A percentile compares a stretch with the other conserved stretches of the same genome.
These are phyloP conservation scores for Sisor rabdophorus DNA, from an alignment of 2,113 vertebrate species.

Conservation along the genomic window DNA sequence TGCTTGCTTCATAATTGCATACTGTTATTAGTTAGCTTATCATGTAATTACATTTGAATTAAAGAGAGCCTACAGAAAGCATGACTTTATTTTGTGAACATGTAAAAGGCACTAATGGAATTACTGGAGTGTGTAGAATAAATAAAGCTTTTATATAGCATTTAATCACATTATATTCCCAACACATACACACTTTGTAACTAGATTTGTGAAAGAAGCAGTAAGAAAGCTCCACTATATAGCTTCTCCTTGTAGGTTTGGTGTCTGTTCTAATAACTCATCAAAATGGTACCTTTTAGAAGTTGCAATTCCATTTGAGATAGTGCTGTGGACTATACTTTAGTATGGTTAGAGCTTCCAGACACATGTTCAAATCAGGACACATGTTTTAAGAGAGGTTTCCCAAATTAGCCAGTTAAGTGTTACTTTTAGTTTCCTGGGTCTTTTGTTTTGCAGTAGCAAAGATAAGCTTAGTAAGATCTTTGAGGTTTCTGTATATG, in stretches of 20 bases:
- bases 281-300: background rate
- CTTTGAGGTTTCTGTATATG: constrained; percentile 30
- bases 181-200: background rate
- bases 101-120: background rate
- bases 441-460: constrained; percentile 7
- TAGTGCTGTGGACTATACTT: background rate
- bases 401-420: background rate
- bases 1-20: too few relatives aligned
- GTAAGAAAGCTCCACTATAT: background rate
- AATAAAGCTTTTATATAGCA: background rate
- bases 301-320: background rate
- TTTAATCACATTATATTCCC: background rate
- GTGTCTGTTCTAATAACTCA: background rate
- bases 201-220: background rate
- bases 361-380: background rate
- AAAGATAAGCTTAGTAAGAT: constrained; percentile 17
- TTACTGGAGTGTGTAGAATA: background rate
- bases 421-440: background rate
- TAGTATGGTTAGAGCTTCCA: background rate
- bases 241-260: background rate
- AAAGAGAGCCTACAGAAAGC: background rate
- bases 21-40: background rate
- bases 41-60: background rate
- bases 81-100: background rate
- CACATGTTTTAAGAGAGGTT: background rate